Base-by-base conservation (phyloP, 1,140 invertebrate species). In the Telenomus remus region DNA sequence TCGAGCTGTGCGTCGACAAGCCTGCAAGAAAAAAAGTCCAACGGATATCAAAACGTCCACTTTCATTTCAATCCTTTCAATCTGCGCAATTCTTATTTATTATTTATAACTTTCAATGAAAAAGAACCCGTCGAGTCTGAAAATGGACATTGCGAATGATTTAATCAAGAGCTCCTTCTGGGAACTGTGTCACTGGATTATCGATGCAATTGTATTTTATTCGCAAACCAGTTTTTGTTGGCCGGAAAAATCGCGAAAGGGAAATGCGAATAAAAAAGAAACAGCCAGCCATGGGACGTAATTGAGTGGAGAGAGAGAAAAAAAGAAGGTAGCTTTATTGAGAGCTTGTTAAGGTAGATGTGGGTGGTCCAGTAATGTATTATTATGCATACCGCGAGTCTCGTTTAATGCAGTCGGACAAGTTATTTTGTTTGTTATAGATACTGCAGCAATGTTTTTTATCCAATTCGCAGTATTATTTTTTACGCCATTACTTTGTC, bases 1-100 rank as follows among this genome's bases (percentile, higher is more conserved):
- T 69, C 16, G 63, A 68, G n/a, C 66, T 71, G 15, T 72, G 48
- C 49, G 65, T 65, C 53, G 72, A 66, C 46, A 68, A 61, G 14
- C 63, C 71, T 75, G 55, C 47, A 66, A 73, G 35, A 48, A 48
- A 78, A 73, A 53, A 11, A n/a, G 27, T 2, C n/a, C 34, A 35
- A 10, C n/a, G 19, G 2, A 54, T 9, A 47, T 43, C 34, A 51
- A 46, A 9, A 46, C 12, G 1, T 27, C 9, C n/a, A 11, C n/a
- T 39, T 39, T 11, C n/a, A 39, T 11, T 39, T 39, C 15, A 8
- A 19, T 35, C 19, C 19, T 27, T 27, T 27, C 19, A 27, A 27
- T 27, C 19, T 27, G 19, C 19, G 19, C 19, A 27, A 27, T 27
- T 27, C 19, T 27, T 27, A 27, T 27, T 27, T 27, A 27, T 27